These are phyloP conservation scores for Gila robusta DNA, from an alignment of 2,797 vertebrate genomes.

Conservation along the genomic window DNA sequence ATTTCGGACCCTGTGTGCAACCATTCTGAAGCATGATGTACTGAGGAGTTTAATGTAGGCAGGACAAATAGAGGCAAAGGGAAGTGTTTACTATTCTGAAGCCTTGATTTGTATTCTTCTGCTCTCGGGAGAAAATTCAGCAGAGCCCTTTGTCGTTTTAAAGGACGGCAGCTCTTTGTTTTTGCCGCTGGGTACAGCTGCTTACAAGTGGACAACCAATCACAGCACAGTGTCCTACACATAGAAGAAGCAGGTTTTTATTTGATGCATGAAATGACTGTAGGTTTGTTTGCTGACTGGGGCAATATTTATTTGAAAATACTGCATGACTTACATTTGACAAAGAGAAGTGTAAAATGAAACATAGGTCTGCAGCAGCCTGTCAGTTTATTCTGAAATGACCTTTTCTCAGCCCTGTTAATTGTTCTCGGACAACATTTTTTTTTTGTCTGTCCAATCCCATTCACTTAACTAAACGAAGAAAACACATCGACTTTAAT, in stretches of 20 bases:
- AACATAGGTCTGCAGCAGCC: slow-evolving; percentile 16
- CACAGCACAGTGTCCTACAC: slow-evolving; percentile 3
- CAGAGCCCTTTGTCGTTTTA: slow-evolving; percentile 9
- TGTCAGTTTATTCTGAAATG: slow-evolving; percentile 52
- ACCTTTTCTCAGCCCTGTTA: slow-evolving; percentile 57
- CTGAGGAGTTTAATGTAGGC: slow-evolving; percentile 12
- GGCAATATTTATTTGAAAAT: neutral
- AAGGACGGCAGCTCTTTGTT: slow-evolving; percentile 31
- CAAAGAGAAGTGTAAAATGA: slow-evolving; percentile 40
- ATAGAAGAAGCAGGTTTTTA: slow-evolving; percentile 23
- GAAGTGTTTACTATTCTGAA: slow-evolving; percentile 27
- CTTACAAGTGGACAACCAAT: slow-evolving; percentile 50
- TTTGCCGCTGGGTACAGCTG: slow-evolving; percentile 41
- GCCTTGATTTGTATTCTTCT: slow-evolving; percentile 24
- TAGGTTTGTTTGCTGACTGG: neutral
- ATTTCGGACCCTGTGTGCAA: no score
- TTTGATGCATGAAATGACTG: slow-evolving; percentile 20
- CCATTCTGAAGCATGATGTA: neutral
- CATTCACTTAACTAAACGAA: slow-evolving; percentile 45
- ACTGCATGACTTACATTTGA: slow-evolving; percentile 25
- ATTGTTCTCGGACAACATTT: slow-evolving; percentile 50
- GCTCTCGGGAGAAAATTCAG: neutral
- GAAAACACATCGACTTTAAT: slow-evolving; percentile 50
- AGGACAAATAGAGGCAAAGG: slow-evolving; percentile 20
- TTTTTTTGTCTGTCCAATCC: slow-evolving; percentile 33